These are phyloP conservation scores for Oasisia sp. DNA, from an alignment of 2,888 invertebrate genomes.

Conservation along the genomic window DNA sequence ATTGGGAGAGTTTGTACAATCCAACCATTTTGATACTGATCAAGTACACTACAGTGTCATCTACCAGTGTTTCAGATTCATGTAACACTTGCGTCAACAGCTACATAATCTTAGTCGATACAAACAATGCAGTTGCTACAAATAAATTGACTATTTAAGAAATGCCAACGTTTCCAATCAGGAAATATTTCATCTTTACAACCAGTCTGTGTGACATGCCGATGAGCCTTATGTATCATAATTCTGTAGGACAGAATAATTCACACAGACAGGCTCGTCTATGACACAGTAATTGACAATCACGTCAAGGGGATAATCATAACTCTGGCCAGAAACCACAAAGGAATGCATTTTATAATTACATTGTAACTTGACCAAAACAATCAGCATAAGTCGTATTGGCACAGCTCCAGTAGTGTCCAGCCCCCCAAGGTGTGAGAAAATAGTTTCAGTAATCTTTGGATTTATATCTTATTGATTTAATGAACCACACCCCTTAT, in stretches of 20 bases:
- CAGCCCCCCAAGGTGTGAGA: neutral
- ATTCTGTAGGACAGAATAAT: too few relatives aligned
- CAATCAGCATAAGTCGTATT: neutral
- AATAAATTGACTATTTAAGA: too few relatives aligned
- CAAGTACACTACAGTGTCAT: neutral
- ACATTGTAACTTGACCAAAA: neutral
- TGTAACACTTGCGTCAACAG: neutral
- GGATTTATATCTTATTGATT: neutral
- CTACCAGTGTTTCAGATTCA: neutral
- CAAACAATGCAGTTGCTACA: neutral
- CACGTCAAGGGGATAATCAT: neutral
- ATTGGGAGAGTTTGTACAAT: too few relatives aligned
- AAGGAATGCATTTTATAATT: neutral
- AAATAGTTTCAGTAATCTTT: neutral
- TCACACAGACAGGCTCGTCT: too few relatives aligned
- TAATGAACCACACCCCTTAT: neutral
- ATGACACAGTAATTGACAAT: too few relatives aligned
- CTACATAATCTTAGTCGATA: neutral
- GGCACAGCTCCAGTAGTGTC: neutral
- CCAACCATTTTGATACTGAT: too few relatives aligned
- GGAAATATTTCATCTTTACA: neutral
- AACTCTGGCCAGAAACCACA: neutral
- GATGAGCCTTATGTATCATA: too few relatives aligned
- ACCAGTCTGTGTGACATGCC: too few relatives aligned
- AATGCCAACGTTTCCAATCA: neutral